phyloP scores from a whole-genome alignment of 2,888 invertebrate species.

The Tiliacea citrago region DNA sequence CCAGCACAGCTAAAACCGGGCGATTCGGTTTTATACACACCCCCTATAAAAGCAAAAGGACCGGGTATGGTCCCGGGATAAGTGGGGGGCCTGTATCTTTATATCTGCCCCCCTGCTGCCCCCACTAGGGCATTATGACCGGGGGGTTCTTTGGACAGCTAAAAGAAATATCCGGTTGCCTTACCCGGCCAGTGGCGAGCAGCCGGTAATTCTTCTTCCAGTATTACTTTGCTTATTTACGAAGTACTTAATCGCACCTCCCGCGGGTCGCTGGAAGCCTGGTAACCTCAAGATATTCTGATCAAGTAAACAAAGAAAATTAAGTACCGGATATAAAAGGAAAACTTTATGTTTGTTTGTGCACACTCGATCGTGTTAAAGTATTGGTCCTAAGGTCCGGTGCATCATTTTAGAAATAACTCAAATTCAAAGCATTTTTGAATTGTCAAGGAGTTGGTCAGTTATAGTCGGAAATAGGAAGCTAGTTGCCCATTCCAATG shows the following conservation, averaged over 20 bases:
- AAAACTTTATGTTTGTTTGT: conserved; percentile 43
- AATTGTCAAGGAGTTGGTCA: too few relatives aligned
- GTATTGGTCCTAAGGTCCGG: conserved; percentile 24
- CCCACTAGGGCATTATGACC: conserved; percentile 88
- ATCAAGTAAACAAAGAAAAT: conserved; percentile 62
- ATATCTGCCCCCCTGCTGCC: conserved; percentile 88
- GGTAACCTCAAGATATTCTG: conserved; percentile 66
- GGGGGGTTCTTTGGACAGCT: conserved; percentile 90
- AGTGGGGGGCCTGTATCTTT: conserved; percentile 90
- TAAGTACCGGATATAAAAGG: conserved; percentile 50
- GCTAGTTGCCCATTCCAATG: too few relatives aligned
- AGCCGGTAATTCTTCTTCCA: conserved; percentile 88
- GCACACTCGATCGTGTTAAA: conserved; percentile 15
- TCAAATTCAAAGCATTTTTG: too few relatives aligned
- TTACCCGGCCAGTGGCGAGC: conserved; percentile 83
- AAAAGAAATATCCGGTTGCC: conserved; percentile 90
- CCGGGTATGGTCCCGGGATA: conserved; percentile 89
- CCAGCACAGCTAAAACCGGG: conserved; percentile 90
- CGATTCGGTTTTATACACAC: conserved; percentile 91
- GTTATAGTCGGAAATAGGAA: too few relatives aligned
- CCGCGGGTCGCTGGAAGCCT: conserved; percentile 73
- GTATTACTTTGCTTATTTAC: conserved; percentile 88
- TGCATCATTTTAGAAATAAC: neutral
- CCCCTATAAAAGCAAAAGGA: conserved; percentile 91
- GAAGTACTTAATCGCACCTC: conserved; percentile 85